Base-by-base conservation (phyloP, 2,888 invertebrate genomes). In the Proisotoma minuta region DNA sequence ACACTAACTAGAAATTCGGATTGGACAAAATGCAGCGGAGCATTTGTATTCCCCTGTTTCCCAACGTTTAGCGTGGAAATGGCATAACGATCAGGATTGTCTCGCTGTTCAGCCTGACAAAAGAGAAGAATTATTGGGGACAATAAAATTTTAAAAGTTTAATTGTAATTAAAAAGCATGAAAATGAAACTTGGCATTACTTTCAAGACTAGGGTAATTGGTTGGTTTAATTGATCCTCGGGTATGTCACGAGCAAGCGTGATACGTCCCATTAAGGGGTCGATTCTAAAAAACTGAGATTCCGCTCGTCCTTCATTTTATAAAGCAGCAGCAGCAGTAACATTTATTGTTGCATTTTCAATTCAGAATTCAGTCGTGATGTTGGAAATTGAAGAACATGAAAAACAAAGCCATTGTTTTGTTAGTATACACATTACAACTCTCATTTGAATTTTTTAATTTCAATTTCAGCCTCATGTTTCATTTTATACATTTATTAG, bases 51-150 rank as follows among this genome's bases (percentile, higher is more conserved):
- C 65, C 82, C 82, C 51, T 82, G 81, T 57, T 84, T 78, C 0
- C 82, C 81, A 39, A 92, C 81, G 15, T 87, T 84, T 58, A 94
- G 81, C 0, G 93, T 92, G 1, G 90, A 87, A 63, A 94, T 80
- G 0, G 93, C 90, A 77, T 91, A 91, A 57, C 91, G 84, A 80
- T 93, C 93, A 0, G 87, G 81, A 81, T 94, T 94, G 79, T 94
- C 91, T 64, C 86, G 81, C 76, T 89, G 89, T 1, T 86, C 87
- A 8, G 88, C 89, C 84, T 88, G 79, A 1, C 73, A 74, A 63
- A 53, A 58, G 57, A 26, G 3, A 52, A 40, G 1, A 50, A 27
- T 50, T 15, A 59, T n/a, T n/a, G n/a, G n/a, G n/a, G 5, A 48
- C 8, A 23, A 50, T 50, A 20, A 50, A 24, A 10, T 8, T 8